Evolutionary conservation across 1,140 invertebrate species (phyloP), one percentile per base, ranked within the genome.

Genomic region (Drosophila arawakana): DNA sequence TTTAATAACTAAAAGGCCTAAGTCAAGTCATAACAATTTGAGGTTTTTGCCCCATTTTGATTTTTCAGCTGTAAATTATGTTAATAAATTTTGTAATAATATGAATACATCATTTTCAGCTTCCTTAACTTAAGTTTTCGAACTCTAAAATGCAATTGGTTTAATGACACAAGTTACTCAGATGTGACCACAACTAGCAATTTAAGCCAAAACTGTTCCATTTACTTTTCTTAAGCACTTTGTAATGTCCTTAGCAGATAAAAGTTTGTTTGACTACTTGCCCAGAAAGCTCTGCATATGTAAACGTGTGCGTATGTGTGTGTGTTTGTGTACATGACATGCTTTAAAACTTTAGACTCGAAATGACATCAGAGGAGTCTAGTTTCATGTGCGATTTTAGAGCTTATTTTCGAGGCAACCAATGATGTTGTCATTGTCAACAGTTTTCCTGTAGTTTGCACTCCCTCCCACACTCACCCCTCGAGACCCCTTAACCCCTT

Each of bases 371-470:
- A 59, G 57, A 59, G 57, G 15, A 59, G 39, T 41, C 37, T 41
- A 10, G 35, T 41, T 57, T 55, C 21, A 37, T 68, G 21, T 30
- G 41, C 39, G 21, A 69, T 58, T 61, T 60, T 49, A 41, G 63
- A 55, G 41, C 35, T 61, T 39, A 43, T 58, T 67, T 63, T 67
- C 18, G 46, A 59, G 9, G 8, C 25, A 50, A 54, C 70, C 63
- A 66, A 63, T 66, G 71, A 69, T 73, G 71, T 69, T 73, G 71
- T 73, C 71, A 73, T 68, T 68, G 65, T 35, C 43, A 55, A 7
- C 25, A 49, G 35, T 59, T 55, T 39, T 21, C 52, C 34, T 18
- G 35, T 15, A 10, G 21, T 25, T 18, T 7, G n/a, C 25, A 30
- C 25, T 4, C 4, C n/a, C 35, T 11, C 49, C 1, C 2, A 10